Conservation (phyloP, 2,888 invertebrate genomes). For the Papilio protenor region DNA sequence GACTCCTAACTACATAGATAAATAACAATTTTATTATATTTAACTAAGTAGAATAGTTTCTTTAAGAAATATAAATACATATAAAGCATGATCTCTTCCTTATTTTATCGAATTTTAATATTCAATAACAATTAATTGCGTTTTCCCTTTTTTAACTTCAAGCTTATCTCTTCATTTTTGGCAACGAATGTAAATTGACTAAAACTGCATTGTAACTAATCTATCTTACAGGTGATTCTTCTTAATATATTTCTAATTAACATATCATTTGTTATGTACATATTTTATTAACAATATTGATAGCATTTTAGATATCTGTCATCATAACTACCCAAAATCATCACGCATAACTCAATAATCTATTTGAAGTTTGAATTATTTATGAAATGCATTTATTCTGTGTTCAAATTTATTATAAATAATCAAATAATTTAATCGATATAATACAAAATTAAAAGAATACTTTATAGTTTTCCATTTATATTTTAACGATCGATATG, state of each 20-base stretch:
- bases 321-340: neutral
- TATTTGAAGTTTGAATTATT: neutral
- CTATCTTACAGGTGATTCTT: constrained; percentile 23
- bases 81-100: constrained; percentile 63
- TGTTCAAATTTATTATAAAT: neutral
- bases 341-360: neutral
- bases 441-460: constrained; percentile 16
- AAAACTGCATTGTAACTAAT: constrained; percentile 8
- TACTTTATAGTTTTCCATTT: constrained; percentile 27
- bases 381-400: constrained; percentile 3
- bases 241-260: constrained; percentile 24
- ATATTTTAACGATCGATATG: neutral
- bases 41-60: constrained; percentile 55
- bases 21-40: constrained; percentile 48
- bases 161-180: constrained; percentile 72
- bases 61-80: constrained; percentile 55
- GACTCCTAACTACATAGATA: constrained; percentile 47
- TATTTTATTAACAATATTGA: constrained; percentile 3
- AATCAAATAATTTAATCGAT: neutral
- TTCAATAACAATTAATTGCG: constrained; percentile 47
- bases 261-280: neutral
- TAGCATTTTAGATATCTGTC: constrained; percentile 6
- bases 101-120: constrained; percentile 53
- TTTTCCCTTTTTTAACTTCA: constrained; percentile 57
- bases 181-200: constrained; percentile 51